Percentiles rank a stretch among this genome's conserved stretches.
These are phyloP conservation scores for Neoaliturus tenellus DNA, from an alignment of 2,888 invertebrate genomes.

Conservation along the genomic window DNA sequence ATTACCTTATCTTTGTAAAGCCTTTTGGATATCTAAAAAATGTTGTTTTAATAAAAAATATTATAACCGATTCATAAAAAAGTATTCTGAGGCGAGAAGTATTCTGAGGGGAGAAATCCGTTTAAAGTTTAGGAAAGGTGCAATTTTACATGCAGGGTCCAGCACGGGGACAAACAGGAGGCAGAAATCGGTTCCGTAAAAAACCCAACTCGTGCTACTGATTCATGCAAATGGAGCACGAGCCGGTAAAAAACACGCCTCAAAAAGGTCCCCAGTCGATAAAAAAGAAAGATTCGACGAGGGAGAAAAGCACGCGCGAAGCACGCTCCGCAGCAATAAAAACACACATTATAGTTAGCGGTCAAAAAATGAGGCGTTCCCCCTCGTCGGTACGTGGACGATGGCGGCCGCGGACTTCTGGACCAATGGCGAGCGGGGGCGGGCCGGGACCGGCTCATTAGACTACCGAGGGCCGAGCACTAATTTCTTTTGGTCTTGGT, in stretches of 20 bases:
- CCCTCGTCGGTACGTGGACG: not conserved
- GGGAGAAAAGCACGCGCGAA: constrained; percentile 49
- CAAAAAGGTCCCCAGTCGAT: constrained; percentile 56
- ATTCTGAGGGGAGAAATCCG: not conserved
- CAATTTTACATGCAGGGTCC: not conserved
- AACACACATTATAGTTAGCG: constrained; percentile 52
- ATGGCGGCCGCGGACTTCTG: constrained; percentile 4
- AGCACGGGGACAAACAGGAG: constrained; percentile 29
- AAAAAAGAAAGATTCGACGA: constrained; percentile 52
- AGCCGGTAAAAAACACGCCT: constrained; percentile 45
- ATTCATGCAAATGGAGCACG: constrained; percentile 52
- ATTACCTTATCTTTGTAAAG: too few relatives aligned
- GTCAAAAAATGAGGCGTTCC: constrained; percentile 48
- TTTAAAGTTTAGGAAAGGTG: not conserved
- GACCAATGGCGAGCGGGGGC: constrained; percentile 47
- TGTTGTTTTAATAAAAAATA: too few relatives aligned
- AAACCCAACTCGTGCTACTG: constrained; percentile 48
- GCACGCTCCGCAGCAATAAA: constrained; percentile 46
- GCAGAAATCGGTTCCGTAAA: constrained; percentile 42
- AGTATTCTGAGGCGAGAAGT: too few relatives aligned
- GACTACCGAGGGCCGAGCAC: not conserved
- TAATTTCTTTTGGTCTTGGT: constrained; percentile 33
- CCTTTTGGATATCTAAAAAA: too few relatives aligned
- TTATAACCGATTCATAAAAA: too few relatives aligned
- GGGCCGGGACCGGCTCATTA: not conserved